These are phyloP conservation scores for Gadus macrocephalus DNA, from an alignment of 2,113 vertebrate species.

Conservation along the genomic window DNA sequence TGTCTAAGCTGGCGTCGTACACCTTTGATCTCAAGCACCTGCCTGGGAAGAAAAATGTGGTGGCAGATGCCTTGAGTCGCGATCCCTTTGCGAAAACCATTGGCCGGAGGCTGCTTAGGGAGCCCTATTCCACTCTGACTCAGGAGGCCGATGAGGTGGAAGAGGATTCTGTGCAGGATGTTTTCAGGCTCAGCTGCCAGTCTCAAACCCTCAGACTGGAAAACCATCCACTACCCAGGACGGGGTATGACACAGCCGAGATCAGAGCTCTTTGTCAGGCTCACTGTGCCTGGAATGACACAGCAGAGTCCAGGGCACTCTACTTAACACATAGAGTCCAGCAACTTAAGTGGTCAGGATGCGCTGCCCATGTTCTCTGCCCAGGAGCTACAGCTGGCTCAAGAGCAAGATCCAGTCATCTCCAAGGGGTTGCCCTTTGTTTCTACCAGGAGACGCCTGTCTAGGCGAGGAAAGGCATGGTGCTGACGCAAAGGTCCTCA, in stretches of 20 bases:
- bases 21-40: conserved; percentile 19
- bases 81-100: conserved; percentile 10
- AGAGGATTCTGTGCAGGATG: conserved; percentile 12
- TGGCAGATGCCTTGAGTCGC: conserved; percentile 12
- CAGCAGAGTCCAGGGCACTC: conserved; percentile 13
- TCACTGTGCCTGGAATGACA: conserved; percentile 5
- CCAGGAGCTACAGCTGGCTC: conserved; percentile 9
- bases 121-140: conserved; percentile 7
- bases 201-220: neutral
- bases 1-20: conserved; percentile 14
- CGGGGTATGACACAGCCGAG: neutral
- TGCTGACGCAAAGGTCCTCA: conserved; percentile 7
- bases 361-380: conserved; percentile 2
- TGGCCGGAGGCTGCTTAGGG: conserved; percentile 5
- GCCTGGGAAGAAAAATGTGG: conserved; percentile 12
- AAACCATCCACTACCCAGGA: neutral
- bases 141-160: conserved; percentile 1
- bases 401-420: conserved; percentile 9
- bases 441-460: neutral
- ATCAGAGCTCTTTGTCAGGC: conserved; percentile 21
- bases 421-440: conserved; percentile 1
- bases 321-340: conserved; percentile 15
- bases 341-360: conserved; percentile 16
- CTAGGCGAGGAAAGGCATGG: conserved; percentile 15
- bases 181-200: conserved; percentile 16